Evolutionary conservation across 2,888 invertebrate genomes (phyloP), one percentile per base, ranked within the genome.

Genomic region (Litoditis marina): DNA sequence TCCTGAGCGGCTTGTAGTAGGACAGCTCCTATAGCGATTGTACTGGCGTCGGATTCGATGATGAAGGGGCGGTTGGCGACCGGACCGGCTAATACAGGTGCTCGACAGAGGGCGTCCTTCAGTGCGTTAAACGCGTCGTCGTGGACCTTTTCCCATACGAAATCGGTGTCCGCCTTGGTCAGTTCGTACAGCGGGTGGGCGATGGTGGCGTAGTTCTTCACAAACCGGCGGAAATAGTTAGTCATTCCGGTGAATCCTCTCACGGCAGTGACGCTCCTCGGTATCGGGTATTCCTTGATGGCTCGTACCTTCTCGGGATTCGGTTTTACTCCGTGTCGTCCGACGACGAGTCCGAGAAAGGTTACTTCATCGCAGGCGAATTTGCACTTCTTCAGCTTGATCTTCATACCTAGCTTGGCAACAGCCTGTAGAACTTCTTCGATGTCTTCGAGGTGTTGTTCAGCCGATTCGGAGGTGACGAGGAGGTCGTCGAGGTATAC

Each of bases 401-500:
- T 25, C 51, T 71, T 73, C 49, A 75, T 28, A 6, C 66, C 71
- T 34, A 61, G 52, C 11, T 63, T 19, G 1, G 27, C 27, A 30
- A 74, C 51, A 4, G 52, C 54, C 11, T 28, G 22, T 7, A 74
- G 47, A 31, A 74, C 56, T 47, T 69, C 60, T 4, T 66, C 57
- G n/a, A 74, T 36, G 60, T 74, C 74, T 16, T 28, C 11, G n/a
- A 71, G 36, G 60, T 74, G 73, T 44, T 70, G 53, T 19, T 66
- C 69, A 25, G 58, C 44, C 0, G 55, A 50, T 11, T 36, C 30
- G 0, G 56, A 60, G 0, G 59, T 61, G 5, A 74, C 32, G 0
- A 70, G 47, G 2, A 75, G 36, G 42, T 74, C 74, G 46, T 74
- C 74, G 8, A 74, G 30, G 52, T 74, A 74, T 2, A 60, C 32